Evolutionary conservation across 1,140 invertebrate genomes (phyloP), one percentile per base, ranked within the genome.

Genomic region (Conus ventricosus): DNA sequence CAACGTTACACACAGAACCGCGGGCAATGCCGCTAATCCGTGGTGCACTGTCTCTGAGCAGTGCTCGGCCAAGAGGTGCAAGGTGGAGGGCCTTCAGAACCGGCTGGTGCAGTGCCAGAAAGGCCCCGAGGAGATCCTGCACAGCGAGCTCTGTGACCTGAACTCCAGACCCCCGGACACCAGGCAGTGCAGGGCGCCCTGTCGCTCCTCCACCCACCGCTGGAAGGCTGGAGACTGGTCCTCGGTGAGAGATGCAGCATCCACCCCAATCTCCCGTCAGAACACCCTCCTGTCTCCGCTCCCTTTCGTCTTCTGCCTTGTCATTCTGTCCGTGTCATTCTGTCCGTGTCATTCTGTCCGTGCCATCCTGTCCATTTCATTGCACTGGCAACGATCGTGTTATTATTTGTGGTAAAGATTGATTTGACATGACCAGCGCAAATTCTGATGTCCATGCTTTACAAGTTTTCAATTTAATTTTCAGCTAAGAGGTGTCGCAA

Each of bases 201-300:
- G 97, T 92, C 15, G 20, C 11, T 88, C 95, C 60, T 84, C 88
- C 23, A 71, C 39, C 53, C 25, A 95, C 94, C 94, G 95, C 71
- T 97, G 97, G 97, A 94, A 92, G 67, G 88, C 95, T 55, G 96
- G 95, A 15, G 91, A 95, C 4, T 97, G 97, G 97, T 95, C 92
- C 88, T 93, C 95, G 91, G 97, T 97, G 94, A 94, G 92, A 89
- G 39, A 39, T 39, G 39, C 39, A 39, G 39, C 39, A 39, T 88
- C 67, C 85, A 5, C 11, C 75, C 39, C 76, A 25, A 53, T n/a
- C 5, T 27, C 51, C 25, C 10, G 57, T 27, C 23, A 27, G 11
- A 23, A 13, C 71, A 13, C 63, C 63, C 84, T 8, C n/a, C 39
- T 39, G 39, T 39, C 39, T 39, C 39, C 39, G 39, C 39, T 25